Conservation (phyloP, 2,797 vertebrate species). For the Arnoldichthys spilopterus region DNA sequence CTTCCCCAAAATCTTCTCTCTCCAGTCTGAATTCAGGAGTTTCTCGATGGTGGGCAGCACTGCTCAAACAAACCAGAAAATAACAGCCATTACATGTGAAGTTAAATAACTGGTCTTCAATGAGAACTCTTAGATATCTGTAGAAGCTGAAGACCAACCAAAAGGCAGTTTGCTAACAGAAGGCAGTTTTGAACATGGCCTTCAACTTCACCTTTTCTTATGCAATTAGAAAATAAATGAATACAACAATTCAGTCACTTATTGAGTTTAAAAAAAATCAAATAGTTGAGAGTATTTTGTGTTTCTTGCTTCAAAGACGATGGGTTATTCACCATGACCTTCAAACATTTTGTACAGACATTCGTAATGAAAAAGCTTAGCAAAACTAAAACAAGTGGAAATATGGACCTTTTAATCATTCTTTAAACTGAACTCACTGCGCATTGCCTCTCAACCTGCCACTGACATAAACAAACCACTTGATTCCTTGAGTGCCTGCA, state of each 20-base stretch:
- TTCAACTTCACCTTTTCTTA: constrained; percentile 2
- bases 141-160: neutral
- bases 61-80: constrained; percentile 57
- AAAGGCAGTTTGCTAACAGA: neutral
- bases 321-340: constrained; percentile 17
- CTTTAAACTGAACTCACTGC: constrained; percentile 10
- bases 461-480: constrained; percentile 14
- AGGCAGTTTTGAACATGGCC: neutral
- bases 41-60: constrained; percentile 96
- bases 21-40: constrained; percentile 91
- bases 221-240: neutral
- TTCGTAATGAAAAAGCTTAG: neutral
- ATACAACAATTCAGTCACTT: constrained; percentile 14
- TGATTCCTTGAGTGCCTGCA: constrained; percentile 7
- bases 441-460: constrained; percentile 1
- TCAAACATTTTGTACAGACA: neutral
- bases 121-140: neutral
- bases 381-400: constrained; percentile 20
- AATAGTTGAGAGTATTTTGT: constrained; percentile 22
- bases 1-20: constrained; percentile 88
- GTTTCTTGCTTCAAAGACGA: constrained; percentile 8
- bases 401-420: constrained; percentile 19
- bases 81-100: neutral
- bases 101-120: neutral
- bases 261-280: neutral